A percentile compares a stretch with the other conserved stretches of the same genome.
phyloP scores from a whole-genome alignment of 2,113 vertebrate genomes.

The Xiphophorus couchianus region DNA sequence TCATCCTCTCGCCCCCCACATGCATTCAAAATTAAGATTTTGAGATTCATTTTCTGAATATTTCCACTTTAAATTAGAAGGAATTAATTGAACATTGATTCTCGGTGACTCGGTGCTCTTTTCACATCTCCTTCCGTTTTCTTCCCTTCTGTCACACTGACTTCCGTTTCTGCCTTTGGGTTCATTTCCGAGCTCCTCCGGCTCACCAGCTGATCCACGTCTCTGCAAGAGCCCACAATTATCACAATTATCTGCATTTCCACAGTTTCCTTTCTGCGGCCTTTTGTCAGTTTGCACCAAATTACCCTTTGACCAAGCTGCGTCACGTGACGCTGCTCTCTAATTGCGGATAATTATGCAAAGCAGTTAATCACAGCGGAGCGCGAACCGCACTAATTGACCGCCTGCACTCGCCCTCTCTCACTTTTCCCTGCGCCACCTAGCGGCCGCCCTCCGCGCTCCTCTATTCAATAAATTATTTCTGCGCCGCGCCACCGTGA shows the following conservation, averaged over 20 bases:
- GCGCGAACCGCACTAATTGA: slow-evolving; percentile 42
- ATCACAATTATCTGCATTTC: background rate
- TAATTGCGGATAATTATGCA: slow-evolving; percentile 46
- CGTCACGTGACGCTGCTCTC: slow-evolving; percentile 8
- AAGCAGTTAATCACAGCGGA: slow-evolving; percentile 41
- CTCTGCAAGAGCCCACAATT: background rate
- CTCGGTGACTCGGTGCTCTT: background rate
- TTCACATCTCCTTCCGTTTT: background rate
- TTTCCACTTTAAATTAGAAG: too few species aligned
- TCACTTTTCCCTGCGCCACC: background rate
- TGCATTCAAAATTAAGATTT: too few species aligned
- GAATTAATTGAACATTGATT: too few species aligned
- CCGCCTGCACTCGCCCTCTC: slow-evolving; percentile 25
- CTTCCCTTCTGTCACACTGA: too few species aligned
- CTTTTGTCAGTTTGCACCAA: slow-evolving; percentile 12
- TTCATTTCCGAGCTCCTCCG: background rate
- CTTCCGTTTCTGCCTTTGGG: background rate
- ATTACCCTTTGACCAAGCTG: slow-evolving; percentile 24
- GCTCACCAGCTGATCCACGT: background rate
- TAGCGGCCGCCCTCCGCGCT: background rate
- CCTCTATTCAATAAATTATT: slow-evolving; percentile 18
- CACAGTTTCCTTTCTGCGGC: background rate
- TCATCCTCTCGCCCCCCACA: too few species aligned
- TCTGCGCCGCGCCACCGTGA: slow-evolving; percentile 53
- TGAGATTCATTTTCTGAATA: too few species aligned